Conservation (phyloP, 1,140 invertebrate species). For the Hypothenemus hampei region DNA sequence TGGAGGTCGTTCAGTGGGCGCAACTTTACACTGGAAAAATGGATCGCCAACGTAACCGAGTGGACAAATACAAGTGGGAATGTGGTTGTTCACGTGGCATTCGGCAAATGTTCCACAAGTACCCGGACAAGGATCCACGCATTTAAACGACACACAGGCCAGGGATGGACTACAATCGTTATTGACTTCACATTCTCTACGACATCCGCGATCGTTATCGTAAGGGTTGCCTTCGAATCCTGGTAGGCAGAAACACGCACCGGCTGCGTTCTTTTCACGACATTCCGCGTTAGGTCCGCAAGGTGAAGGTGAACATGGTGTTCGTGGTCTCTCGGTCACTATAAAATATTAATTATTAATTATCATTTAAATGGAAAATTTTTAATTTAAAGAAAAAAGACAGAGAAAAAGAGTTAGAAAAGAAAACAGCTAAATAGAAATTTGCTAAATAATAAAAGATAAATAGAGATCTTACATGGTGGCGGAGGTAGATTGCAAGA, state of each 20-base stretch:
- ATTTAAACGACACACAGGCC: constrained; percentile 70
- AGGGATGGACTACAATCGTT: constrained; percentile 65
- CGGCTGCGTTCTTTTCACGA: constrained; percentile 66
- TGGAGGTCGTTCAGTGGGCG: constrained; percentile 36
- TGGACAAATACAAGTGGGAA: constrained; percentile 71
- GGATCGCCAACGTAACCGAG: constrained; percentile 72
- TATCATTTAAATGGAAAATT: background rate
- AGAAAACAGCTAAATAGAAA: constrained; percentile 1
- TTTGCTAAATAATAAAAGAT: background rate
- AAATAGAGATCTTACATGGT: constrained; percentile 42
- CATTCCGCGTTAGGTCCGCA: constrained; percentile 77
- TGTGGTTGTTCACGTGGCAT: constrained; percentile 67
- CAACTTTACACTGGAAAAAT: constrained; percentile 67
- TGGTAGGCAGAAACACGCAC: constrained; percentile 68
- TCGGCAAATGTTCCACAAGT: constrained; percentile 68
- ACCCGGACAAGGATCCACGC: constrained; percentile 69
- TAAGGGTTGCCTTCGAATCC: constrained; percentile 77
- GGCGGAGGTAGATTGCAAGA: constrained; percentile 50
- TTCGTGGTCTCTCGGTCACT: constrained; percentile 41
- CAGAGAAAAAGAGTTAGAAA: too few relatives aligned
- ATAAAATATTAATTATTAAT: constrained; percentile 23
- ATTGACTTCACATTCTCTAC: constrained; percentile 70
- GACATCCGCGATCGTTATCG: constrained; percentile 57
- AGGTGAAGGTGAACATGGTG: constrained; percentile 68
- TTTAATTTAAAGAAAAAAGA: background rate